Evolutionary conservation across 2,888 invertebrate species (phyloP), one percentile per base, ranked within the genome.

Genomic region (Pollenia labialis): DNA sequence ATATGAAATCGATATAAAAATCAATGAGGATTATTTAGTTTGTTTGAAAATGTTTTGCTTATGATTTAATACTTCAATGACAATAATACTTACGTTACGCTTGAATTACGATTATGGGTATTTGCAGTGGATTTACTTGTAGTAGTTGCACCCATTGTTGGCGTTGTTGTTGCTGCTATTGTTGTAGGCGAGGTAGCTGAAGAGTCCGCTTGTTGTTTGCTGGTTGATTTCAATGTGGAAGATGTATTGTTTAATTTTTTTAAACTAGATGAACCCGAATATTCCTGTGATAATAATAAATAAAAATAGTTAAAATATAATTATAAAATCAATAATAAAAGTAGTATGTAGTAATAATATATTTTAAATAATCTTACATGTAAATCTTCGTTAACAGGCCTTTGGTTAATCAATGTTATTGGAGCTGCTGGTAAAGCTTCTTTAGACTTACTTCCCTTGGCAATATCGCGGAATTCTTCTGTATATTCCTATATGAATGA

Each of bases 381-480:
- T 95, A 98, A 95, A 95, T 98, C 98, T 94, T 98, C 98, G 94
- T 97, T 97, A 94, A 98, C 98, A 89, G 97, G 97, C 91, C 98
- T 96, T 94, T 98, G 98, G 95, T 98, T 98, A 94, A 98, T 97
- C 93, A 98, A 96, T 91, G 97, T 98, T 94, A 98, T 98, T 94
- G 96, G 96, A 90, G 98, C 98, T 91, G 97, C 97, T 90, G 98
- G 97, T 90, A 97, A 95, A 91, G 97, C 96, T 94, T 97, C 98
- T 96, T 97, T 98, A 91, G 97, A 97, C 95, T 97, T 98, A 90
- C 91, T 93, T 93, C 97, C 97, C 95, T 98, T 98, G 93, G 97
- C 97, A 95, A 98, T 98, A 95, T 98, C 98, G 93, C 98, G 96
- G 95, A 98, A 98, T 95, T 98, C 98, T 95, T 98, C 98, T 90